Conservation (phyloP, 2,113 vertebrate species). For the Pluvialis apricaria region DNA sequence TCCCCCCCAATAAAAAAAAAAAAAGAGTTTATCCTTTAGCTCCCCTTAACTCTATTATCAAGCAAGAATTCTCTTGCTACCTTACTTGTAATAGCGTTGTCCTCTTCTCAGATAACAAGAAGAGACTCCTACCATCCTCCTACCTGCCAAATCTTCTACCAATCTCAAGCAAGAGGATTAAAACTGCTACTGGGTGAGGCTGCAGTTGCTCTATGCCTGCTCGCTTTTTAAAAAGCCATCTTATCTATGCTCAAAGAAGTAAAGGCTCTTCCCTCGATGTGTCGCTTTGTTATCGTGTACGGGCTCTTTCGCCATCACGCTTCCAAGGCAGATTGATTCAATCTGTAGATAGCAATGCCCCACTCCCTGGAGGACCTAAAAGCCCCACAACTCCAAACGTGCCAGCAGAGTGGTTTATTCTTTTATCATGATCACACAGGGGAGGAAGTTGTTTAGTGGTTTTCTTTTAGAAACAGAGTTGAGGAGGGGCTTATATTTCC, state of each 20-base stretch:
- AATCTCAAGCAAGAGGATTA: conserved; percentile 32
- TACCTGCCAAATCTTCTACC: conserved; percentile 33
- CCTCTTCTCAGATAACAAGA: conserved; percentile 46
- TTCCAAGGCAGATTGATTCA: conserved; percentile 22
- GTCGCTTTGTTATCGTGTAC: background rate
- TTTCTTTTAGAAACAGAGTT: background rate
- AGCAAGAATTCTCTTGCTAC: conserved; percentile 37
- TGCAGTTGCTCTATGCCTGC: conserved; percentile 15
- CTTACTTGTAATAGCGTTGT: conserved; percentile 45
- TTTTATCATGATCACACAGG: background rate
- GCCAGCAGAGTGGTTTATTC: background rate
- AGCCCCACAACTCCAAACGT: background rate
- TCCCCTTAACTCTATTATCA: conserved; percentile 44
- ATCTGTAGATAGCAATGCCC: conserved; percentile 34
- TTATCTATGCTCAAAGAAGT: conserved; percentile 41
- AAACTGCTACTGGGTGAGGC: conserved; percentile 16
- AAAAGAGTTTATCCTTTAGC: conserved; percentile 1
- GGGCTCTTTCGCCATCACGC: background rate
- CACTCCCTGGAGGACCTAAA: background rate
- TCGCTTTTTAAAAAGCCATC: background rate
- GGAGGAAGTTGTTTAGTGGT: background rate
- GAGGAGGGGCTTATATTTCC: background rate
- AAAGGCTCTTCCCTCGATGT: conserved; percentile 4
- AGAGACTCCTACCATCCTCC: conserved; percentile 2
- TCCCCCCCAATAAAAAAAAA: background rate